These are phyloP conservation scores for Poicephalus meyeri DNA, from an alignment of 2,113 vertebrate species.

Conservation along the genomic window DNA sequence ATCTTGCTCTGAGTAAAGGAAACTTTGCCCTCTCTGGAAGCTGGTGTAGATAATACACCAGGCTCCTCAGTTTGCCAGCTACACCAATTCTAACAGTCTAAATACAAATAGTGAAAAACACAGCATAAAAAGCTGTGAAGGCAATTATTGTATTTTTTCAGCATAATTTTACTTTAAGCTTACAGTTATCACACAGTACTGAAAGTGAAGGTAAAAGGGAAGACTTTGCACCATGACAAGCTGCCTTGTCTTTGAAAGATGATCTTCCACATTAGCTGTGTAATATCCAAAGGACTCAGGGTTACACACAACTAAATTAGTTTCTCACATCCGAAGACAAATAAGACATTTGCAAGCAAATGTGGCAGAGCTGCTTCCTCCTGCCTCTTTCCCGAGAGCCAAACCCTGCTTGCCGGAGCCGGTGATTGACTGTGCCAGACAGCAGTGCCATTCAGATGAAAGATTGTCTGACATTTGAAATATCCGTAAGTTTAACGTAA, in stretches of 20 bases:
- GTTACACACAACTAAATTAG: neutral
- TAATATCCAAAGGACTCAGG: neutral
- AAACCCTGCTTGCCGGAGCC: neutral
- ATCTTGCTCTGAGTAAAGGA: neutral
- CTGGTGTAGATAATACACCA: neutral
- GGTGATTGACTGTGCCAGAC: neutral
- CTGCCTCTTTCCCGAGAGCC: neutral
- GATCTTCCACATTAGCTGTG: neutral
- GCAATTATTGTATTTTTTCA: neutral
- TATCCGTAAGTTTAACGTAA: conserved; percentile 45
- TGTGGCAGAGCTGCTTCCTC: neutral
- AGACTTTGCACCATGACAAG: neutral
- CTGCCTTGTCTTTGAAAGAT: neutral
- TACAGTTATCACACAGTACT: neutral
- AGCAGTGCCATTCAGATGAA: neutral
- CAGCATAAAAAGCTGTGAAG: neutral
- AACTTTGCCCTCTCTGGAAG: neutral
- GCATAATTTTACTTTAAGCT: neutral
- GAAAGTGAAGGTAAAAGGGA: neutral
- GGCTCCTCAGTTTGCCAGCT: neutral
- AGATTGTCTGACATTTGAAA: conserved; percentile 19
- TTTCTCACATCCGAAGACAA: neutral
- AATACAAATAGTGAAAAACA: neutral
- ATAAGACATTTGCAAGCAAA: neutral
- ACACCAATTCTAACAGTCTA: neutral